Evolutionary conservation across 2,113 vertebrate species (phyloP).

Genomic region (Neomonachus schauinslandi): DNA sequence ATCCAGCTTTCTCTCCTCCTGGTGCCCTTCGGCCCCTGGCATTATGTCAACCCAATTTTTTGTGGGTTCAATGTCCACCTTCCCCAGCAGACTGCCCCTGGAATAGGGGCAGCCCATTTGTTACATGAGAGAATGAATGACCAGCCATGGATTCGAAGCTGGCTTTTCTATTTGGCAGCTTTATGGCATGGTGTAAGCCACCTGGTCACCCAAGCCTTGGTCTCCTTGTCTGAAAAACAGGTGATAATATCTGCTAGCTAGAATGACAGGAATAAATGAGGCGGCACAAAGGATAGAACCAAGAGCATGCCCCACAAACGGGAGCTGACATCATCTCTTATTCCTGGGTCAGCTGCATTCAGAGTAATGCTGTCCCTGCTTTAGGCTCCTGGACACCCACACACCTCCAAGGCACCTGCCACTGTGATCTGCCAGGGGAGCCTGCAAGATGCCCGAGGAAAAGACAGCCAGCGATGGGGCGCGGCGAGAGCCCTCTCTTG

Average conservation of each 20-base stretch:
- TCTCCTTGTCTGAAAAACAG: background rate
- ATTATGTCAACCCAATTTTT: background rate
- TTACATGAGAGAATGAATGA: background rate
- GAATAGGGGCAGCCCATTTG: background rate
- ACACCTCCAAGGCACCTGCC: too few relatives aligned
- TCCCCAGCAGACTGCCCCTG: background rate
- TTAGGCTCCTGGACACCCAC: background rate
- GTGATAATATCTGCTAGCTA: background rate
- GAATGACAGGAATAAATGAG: background rate
- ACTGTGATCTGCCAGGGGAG: background rate
- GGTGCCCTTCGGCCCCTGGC: background rate
- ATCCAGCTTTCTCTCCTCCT: background rate
- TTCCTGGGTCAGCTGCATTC: background rate
- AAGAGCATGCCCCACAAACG: accelerated
- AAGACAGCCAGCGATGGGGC: accelerated
- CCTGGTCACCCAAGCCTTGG: background rate
- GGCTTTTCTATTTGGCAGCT: background rate
- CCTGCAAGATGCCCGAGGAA: background rate
- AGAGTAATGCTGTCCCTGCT: background rate
- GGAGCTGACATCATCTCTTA: accelerated
- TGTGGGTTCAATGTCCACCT: background rate
- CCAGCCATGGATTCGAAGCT: background rate
- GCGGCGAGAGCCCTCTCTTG: background rate
- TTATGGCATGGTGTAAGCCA: background rate
- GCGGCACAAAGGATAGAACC: background rate